Percentiles rank a stretch among this genome's conserved stretches.
phyloP scores from a whole-genome alignment of 2,113 vertebrate genomes.

The Carettochelys insculpta region DNA sequence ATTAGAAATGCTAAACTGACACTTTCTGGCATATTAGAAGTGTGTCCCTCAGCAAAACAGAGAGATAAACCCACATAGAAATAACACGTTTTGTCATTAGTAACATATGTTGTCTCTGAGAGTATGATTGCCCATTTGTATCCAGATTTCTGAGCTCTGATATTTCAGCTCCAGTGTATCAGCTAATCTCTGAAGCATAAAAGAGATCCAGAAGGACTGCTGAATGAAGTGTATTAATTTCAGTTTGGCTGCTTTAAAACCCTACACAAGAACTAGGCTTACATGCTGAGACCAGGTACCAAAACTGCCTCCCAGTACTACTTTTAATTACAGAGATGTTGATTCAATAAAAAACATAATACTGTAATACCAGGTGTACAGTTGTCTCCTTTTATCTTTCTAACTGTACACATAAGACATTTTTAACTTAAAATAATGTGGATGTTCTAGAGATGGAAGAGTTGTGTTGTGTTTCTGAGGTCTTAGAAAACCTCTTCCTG shows the following conservation, averaged over 20 bases:
- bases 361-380: rapidly evolving
- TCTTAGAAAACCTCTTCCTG: neutral
- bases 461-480: neutral
- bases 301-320: neutral
- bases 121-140: neutral
- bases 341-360: neutral
- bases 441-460: neutral
- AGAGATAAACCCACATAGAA: neutral
- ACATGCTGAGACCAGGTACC: neutral
- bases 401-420: neutral
- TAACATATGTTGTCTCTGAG: rapidly evolving
- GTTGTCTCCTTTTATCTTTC: neutral
- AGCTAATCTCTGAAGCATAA: neutral
- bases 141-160: neutral
- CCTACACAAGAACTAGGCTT: neutral
- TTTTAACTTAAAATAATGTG: neutral
- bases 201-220: neutral
- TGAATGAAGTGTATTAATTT: neutral
- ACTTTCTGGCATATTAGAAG: neutral
- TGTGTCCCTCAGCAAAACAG: neutral
- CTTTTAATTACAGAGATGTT: neutral
- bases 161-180: neutral
- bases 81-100: neutral
- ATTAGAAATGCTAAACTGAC: neutral
- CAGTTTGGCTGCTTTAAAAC: neutral